Percentiles rank a stretch among this genome's conserved stretches.
These are phyloP conservation scores for Torymus auratus DNA, from an alignment of 2,888 invertebrate genomes.

Conservation along the genomic window DNA sequence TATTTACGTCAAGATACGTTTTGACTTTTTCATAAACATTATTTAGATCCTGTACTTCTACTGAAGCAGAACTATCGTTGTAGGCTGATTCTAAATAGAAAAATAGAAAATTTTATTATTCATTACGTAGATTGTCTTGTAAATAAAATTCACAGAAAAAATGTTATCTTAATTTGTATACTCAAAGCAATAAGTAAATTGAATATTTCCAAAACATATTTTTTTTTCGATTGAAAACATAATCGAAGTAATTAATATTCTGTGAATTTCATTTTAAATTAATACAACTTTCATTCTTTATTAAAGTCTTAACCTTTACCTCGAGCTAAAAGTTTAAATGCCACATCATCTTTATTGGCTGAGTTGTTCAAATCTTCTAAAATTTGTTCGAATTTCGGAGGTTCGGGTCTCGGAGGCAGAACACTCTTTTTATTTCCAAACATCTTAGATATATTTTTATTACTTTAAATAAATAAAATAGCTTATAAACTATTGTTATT, in stretches of 20 bases:
- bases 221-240: no score
- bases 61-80: constrained; percentile 31
- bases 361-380: constrained; percentile 69
- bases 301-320: constrained; percentile 33
- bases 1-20: constrained; percentile 71
- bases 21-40: constrained; percentile 70
- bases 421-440: constrained; percentile 70
- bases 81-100: constrained; percentile 43
- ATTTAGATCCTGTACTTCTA: constrained; percentile 45
- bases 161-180: no score
- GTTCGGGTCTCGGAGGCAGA: constrained; percentile 70
- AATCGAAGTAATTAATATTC: no score
- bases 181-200: no score
- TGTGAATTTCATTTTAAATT: neutral
- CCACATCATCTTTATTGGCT: constrained; percentile 65
- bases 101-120: neutral
- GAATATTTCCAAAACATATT: no score
- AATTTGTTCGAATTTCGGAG: constrained; percentile 69
- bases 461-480: constrained; percentile 1
- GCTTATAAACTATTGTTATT: neutral
- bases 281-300: neutral
- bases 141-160: no score
- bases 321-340: constrained; percentile 64
- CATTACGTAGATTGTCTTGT: no score
- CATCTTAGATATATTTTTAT: constrained; percentile 60